A percentile compares a stretch with the other conserved stretches of the same genome.
Evolutionary conservation across 2,113 vertebrate genomes (phyloP).

Genomic region (Psilopogon haemacephalus): DNA sequence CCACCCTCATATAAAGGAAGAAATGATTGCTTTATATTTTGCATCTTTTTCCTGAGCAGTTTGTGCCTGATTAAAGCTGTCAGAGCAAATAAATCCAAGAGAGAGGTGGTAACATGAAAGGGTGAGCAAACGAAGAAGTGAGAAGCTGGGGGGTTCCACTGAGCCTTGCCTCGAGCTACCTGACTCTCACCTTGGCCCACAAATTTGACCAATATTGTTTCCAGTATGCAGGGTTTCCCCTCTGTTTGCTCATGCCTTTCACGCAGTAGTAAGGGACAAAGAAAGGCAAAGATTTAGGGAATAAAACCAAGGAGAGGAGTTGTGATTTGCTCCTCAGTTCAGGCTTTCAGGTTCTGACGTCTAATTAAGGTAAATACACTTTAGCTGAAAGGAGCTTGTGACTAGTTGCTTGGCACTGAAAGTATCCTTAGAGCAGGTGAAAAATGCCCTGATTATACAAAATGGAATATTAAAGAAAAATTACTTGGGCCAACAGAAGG

Average conservation of each 20-base stretch:
- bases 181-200: neutral
- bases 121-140: neutral
- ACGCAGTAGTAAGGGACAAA: neutral
- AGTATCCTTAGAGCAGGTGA: neutral
- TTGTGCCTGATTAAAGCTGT: neutral
- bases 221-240: neutral
- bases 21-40: neutral
- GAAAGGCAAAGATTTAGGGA: neutral
- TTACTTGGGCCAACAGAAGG: neutral
- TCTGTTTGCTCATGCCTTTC: neutral
- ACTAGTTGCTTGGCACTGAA: neutral
- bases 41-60: neutral
- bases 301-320: neutral
- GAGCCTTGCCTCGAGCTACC: neutral
- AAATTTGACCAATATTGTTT: neutral
- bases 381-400: neutral
- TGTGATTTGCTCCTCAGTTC: neutral
- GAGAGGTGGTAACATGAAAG: fast-evolving
- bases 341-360: neutral
- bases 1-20: neutral
- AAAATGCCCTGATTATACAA: neutral
- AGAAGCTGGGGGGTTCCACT: neutral
- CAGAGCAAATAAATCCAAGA: neutral
- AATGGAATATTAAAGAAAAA: neutral
- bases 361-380: neutral